Percentiles rank a stretch among this genome's conserved stretches.
Conservation (phyloP, 2,888 invertebrate species). For the Sesia bembeciformis region DNA sequence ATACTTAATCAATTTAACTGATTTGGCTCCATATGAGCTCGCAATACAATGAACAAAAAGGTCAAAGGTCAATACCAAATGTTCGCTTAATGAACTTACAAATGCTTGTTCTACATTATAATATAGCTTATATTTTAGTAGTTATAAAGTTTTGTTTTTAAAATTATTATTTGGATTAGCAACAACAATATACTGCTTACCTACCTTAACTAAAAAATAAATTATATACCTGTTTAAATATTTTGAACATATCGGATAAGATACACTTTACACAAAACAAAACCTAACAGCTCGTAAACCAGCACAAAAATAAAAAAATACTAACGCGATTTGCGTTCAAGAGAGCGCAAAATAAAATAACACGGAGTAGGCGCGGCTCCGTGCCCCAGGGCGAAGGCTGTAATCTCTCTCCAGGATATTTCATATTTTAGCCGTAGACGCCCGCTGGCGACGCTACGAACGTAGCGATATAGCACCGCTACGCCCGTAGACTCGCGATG, state of each 20-base stretch:
- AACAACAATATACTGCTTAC: no score
- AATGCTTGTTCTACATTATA: no score
- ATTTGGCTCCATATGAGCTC: no score
- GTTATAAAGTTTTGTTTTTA: no score
- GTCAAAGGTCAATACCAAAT: no score
- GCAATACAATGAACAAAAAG: no score
- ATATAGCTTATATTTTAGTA: no score
- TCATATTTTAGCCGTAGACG: slow-evolving; percentile 57
- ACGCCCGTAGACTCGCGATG: slow-evolving; percentile 29
- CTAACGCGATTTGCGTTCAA: slow-evolving; percentile 52
- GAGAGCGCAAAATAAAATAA: slow-evolving; percentile 71
- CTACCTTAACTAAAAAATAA: no score
- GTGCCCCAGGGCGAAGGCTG: slow-evolving; percentile 46
- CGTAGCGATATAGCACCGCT: slow-evolving; percentile 42
- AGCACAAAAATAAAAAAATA: slow-evolving; percentile 32
- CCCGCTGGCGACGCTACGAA: slow-evolving; percentile 50
- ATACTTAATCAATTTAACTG: no score
- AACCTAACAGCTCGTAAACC: slow-evolving; percentile 43
- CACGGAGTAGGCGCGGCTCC: slow-evolving; percentile 61
- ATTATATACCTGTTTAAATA: no score
- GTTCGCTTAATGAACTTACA: no score
- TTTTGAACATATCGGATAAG: not conserved
- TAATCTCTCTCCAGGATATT: slow-evolving; percentile 68
- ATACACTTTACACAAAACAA: slow-evolving; percentile 27
- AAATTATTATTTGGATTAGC: no score